A percentile compares a stretch with the other conserved stretches of the same genome.
Conservation (phyloP, 2,113 vertebrate species). For the Saimiri boliviensis region DNA sequence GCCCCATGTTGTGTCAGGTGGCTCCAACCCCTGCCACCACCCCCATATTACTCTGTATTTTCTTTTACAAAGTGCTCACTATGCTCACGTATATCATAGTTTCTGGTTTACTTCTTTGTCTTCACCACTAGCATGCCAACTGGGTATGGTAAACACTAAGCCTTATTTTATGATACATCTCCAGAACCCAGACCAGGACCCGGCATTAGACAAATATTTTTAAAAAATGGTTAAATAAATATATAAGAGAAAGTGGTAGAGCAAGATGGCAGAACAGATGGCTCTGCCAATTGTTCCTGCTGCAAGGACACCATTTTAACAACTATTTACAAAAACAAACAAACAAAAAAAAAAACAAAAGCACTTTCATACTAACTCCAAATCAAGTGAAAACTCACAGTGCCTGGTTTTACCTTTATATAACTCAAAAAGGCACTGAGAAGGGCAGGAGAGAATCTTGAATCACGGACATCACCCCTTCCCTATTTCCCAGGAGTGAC, state of each 20-base stretch:
- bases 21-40: neutral
- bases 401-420: no score
- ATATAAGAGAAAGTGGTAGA: neutral
- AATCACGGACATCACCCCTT: no score
- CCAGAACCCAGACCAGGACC: neutral
- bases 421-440: no score
- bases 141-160: neutral
- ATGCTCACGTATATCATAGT: neutral
- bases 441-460: no score
- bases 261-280: no score
- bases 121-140: neutral
- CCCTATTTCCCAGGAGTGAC: no score
- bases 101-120: constrained; percentile 10
- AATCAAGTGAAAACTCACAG: no score
- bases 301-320: no score
- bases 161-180: neutral
- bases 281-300: no score
- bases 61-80: neutral
- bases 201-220: neutral
- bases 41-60: neutral
- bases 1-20: neutral
- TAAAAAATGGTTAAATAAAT: constrained; percentile 33
- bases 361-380: no score
- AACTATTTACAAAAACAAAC: no score
- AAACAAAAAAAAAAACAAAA: no score